Evolutionary conservation across 2,797 vertebrate species (phyloP), one percentile per base, ranked within the genome.

Genomic region (Melanotaenia nigrans): DNA sequence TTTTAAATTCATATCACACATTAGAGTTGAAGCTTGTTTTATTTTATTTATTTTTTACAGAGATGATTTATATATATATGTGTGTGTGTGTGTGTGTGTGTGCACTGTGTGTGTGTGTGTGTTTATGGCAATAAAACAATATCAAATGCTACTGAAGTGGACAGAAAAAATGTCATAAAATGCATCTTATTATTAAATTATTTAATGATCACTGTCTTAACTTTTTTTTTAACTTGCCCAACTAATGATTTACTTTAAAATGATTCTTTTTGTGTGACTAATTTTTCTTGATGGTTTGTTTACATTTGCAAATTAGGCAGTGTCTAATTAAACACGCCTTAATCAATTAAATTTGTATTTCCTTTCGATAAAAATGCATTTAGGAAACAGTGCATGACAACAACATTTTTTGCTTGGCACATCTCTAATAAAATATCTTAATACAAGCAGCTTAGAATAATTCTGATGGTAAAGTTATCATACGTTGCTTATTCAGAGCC

Each of bases 381-480:
- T 28, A 13, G 5, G 4, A 12, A 24, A 24, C 22, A 3, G 1
- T 55, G 24, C 53, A 56, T 56, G 4, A 32, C 32, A 32, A 56
- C 28, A 18, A 56, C 3, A 1, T 28, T 7, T 7, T n/a, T 55
- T 55, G 13, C 25, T 28, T 55, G 13, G 6, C 24, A 14, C 6
- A 2, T 32, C 4, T 55, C 14, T 55, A 55, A 30, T 14, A 18
- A 55, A 30, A 25, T 14, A 30, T 55, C 25, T 30, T 18, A 30
- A 18, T 6, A 30, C 12, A 30, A 30, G 28, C 32, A 61, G 60
- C 61, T 65, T 49, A 51, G 65, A 70, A 71, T 74, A 0, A 55
- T 75, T 62, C 55, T 57, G 61, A 42, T 68, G 60, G 63, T 73
- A 38, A 75, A 80, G 38, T 49, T 35, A 51, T 53, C 38, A 9